Base-by-base conservation (phyloP, 1,140 invertebrate genomes). In the Antheraea pernyi region DNA sequence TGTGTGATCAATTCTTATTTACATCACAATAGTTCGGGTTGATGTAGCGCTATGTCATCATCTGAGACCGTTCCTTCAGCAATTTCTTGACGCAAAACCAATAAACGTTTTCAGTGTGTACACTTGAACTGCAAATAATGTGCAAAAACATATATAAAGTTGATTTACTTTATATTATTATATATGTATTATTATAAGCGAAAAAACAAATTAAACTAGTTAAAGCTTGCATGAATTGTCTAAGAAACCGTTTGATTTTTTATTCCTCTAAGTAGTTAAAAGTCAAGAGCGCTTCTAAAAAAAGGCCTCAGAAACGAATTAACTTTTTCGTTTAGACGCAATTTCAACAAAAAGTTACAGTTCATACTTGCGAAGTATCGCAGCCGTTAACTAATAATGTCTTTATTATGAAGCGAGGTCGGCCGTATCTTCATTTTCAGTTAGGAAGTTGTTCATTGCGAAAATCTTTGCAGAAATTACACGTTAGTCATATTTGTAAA, bases 1-100 rank as follows among this genome's bases (percentile, higher is more conserved):
- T 88, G 84, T 82, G 79, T 86, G 82, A 85, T 84, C 84, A 83
- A 84, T 84, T 74, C 80, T 79, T 85, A 91, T 91, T 89, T 91
- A 84, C 88, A 89, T 89, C 77, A 87, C 80, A 91, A 89, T 87
- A 81, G 76, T 74, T 77, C 67, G 76, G 74, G 73, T 83, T 87
- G 79, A 80, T 77, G 76, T 79, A 82, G 72, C 81, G 85, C 82
- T 85, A 79, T 84, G 71, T 81, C 76, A 76, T 81, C 73, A 58
- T 48, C 68, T 42, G 65, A 69, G 71, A 73, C 65, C 48, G 64
- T 60, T 42, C 59, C 61, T 76, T 74, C 72, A 59, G 60, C 63
- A 53, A 74, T 74, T 74, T 68, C 59, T 65, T 68, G 70, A 72
- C 66, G 67, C 53, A 48, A 63, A 39, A 53, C 46, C 37, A 37